Evolutionary conservation across 2,113 vertebrate species (phyloP).

Genomic region (Myotis yumanensis): DNA sequence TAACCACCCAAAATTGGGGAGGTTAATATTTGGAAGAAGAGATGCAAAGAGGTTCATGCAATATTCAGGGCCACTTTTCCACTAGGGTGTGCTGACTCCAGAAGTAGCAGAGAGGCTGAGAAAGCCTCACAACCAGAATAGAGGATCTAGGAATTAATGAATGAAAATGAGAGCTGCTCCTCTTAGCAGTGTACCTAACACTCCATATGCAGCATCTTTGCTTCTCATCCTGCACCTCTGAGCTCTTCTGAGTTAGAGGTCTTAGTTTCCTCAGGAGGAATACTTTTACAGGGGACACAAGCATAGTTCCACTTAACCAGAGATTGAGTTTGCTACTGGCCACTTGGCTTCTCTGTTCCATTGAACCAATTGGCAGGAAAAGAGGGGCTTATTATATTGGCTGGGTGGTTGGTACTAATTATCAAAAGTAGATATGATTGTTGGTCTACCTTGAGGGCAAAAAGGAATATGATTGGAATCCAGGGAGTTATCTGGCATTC

Average conservation of each 20-base stretch:
- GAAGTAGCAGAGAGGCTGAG: neutral
- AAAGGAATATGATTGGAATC: neutral
- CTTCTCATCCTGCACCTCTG: neutral
- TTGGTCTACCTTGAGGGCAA: neutral
- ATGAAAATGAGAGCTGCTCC: neutral
- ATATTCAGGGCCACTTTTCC: neutral
- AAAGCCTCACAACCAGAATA: neutral
- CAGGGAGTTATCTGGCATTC: neutral
- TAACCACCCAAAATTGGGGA: neutral
- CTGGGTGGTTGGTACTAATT: neutral
- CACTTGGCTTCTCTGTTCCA: neutral
- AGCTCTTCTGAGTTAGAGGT: neutral
- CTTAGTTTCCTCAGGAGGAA: neutral
- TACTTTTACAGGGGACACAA: neutral
- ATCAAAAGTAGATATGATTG: neutral
- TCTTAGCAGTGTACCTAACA: neutral
- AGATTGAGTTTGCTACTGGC: neutral
- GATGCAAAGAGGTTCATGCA: neutral
- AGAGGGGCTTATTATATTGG: neutral
- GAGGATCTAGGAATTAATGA: neutral
- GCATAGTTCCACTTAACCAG: neutral
- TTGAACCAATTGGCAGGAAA: neutral
- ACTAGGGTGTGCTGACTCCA: neutral
- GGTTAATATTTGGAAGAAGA: neutral
- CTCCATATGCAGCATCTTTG: neutral